A percentile compares a stretch with the other conserved stretches of the same genome.
These are phyloP conservation scores for Scomber japonicus DNA, from an alignment of 2,113 vertebrate species.

Conservation along the genomic window DNA sequence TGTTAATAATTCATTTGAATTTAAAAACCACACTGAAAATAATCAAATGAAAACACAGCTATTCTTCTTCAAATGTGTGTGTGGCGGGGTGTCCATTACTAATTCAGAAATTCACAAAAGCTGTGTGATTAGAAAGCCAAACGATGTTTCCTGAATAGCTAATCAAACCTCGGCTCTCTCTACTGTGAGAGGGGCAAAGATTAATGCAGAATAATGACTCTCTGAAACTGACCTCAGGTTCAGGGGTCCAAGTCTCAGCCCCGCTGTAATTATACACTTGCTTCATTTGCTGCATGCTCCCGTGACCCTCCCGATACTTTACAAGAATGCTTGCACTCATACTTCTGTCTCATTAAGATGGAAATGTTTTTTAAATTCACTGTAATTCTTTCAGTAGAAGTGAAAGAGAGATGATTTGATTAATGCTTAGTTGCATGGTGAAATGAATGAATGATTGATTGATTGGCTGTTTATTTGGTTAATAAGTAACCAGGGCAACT, in stretches of 20 bases:
- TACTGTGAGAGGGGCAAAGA: slow-evolving; percentile 51
- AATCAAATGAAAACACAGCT: slow-evolving; percentile 22
- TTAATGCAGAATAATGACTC: slow-evolving; percentile 74
- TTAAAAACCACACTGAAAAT: not conserved
- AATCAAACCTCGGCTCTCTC: slow-evolving; percentile 68
- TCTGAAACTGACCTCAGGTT: slow-evolving; percentile 60
- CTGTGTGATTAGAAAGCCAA: slow-evolving; percentile 71
- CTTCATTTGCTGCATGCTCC: slow-evolving; percentile 70
- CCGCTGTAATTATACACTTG: slow-evolving; percentile 75
- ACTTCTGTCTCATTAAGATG: slow-evolving; percentile 39
- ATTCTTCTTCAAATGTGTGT: slow-evolving; percentile 17
- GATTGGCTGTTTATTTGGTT: slow-evolving; percentile 21
- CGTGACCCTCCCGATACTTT: slow-evolving; percentile 66
- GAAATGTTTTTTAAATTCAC: slow-evolving; percentile 53
- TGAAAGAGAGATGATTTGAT: slow-evolving; percentile 17
- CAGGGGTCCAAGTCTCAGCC: slow-evolving; percentile 55
- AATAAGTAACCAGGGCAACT: slow-evolving; percentile 11
- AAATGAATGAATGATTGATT: slow-evolving; percentile 31
- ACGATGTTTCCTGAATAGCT: slow-evolving; percentile 69
- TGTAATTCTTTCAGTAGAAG: slow-evolving; percentile 28
- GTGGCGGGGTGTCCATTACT: slow-evolving; percentile 46
- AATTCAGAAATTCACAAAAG: slow-evolving; percentile 55
- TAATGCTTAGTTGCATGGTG: slow-evolving; percentile 14
- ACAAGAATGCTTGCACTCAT: slow-evolving; percentile 39
- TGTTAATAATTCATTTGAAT: slow-evolving; percentile 25